phyloP scores from a whole-genome alignment of 2,888 invertebrate genomes.

The Pachliopta kotzebuea region DNA sequence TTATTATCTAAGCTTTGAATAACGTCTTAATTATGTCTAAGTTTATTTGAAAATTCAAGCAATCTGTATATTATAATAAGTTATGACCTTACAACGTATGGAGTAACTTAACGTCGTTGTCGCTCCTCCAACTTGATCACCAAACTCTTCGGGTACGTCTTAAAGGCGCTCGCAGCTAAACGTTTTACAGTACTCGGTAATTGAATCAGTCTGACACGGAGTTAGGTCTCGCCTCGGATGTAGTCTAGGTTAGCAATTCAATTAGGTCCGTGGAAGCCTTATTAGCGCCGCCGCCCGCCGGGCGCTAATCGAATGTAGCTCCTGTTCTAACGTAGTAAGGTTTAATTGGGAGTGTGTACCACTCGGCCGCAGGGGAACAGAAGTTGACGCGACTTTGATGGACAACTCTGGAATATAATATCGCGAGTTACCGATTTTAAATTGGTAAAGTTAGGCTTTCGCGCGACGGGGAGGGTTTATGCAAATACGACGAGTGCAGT shows the following conservation, averaged over 20 bases:
- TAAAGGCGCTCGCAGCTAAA: slow-evolving; percentile 4
- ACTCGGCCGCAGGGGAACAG: not conserved
- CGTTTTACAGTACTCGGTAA: slow-evolving; percentile 19
- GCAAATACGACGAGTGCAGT: too few species aligned
- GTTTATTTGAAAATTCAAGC: too few species aligned
- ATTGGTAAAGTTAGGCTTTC: slow-evolving; percentile 15
- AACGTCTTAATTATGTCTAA: too few species aligned
- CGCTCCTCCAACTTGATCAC: too few species aligned
- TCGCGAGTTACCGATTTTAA: slow-evolving; percentile 3
- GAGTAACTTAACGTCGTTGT: too few species aligned
- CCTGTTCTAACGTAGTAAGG: not conserved
- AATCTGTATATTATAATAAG: too few species aligned
- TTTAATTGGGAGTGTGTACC: not conserved
- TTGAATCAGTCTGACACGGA: slow-evolving; percentile 26
- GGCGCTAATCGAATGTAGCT: slow-evolving; percentile 12
- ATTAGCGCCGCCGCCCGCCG: slow-evolving; percentile 17
- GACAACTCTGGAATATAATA: slow-evolving; percentile 15
- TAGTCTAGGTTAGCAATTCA: slow-evolving; percentile 29
- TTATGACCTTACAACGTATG: too few species aligned
- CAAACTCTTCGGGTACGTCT: not conserved
- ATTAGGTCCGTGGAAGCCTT: slow-evolving; percentile 31
- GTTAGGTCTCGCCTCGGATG: slow-evolving; percentile 16
- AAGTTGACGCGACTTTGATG: slow-evolving; percentile 7
- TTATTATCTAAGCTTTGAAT: too few species aligned
- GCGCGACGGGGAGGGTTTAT: not conserved